phyloP scores from a whole-genome alignment of 2,113 vertebrate genomes.

The Chloroceryle aenea region DNA sequence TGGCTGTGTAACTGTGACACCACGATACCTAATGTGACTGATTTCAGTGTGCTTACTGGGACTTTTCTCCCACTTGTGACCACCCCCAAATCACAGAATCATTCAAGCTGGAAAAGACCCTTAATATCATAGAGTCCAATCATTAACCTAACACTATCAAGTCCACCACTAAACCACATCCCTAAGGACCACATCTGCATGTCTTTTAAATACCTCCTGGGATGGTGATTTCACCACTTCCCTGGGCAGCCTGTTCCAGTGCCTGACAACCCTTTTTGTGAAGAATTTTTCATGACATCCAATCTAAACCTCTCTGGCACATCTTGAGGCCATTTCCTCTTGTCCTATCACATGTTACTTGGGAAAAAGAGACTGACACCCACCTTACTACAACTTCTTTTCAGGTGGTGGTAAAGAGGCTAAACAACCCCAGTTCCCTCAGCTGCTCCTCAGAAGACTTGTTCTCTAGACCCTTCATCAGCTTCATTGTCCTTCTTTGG shows the following conservation, averaged over 20 bases:
- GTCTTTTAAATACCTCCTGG: accelerated
- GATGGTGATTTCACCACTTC: neutral
- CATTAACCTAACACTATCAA: neutral
- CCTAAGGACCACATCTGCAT: accelerated
- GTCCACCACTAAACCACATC: neutral
- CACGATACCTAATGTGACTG: neutral
- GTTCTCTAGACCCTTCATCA: neutral
- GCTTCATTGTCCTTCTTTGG: neutral
- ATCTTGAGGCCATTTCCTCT: neutral
- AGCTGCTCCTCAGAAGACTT: neutral
- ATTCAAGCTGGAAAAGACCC: neutral
- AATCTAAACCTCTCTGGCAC: neutral
- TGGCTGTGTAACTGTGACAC: neutral
- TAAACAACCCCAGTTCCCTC: neutral
- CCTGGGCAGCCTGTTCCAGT: neutral
- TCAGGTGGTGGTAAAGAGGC: neutral
- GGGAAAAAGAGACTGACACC: neutral
- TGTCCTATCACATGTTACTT: neutral
- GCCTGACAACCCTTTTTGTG: neutral
- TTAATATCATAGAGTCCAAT: neutral
- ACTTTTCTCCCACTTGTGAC: neutral
- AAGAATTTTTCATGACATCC: neutral
- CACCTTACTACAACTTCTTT: neutral
- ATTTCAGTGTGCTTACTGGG: neutral
- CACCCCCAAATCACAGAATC: neutral